Evolutionary conservation across 92 coral and sea anemone genomes (phyloP).

Genomic region (Heteractis magnifica): DNA sequence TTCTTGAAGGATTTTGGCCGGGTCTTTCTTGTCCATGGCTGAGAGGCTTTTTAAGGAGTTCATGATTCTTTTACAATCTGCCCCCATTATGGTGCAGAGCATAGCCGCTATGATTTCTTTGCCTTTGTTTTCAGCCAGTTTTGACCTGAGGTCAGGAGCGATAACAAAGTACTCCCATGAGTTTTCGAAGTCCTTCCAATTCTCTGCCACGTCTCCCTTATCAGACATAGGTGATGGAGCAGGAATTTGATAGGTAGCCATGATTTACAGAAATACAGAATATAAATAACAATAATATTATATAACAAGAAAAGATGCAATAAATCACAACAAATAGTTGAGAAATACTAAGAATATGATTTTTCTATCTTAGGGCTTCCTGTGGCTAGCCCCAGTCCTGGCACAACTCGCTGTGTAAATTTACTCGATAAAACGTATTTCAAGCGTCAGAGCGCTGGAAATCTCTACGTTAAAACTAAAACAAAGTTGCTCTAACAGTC

Average conservation of each 20-base stretch:
- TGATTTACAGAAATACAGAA: background rate
- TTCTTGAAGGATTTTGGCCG: constrained; percentile 30
- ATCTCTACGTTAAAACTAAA: background rate
- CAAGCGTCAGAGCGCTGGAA: background rate
- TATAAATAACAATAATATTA: background rate
- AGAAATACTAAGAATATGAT: background rate
- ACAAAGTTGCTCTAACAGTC: background rate
- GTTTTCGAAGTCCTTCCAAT: constrained; percentile 42
- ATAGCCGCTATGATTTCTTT: constrained; percentile 15
- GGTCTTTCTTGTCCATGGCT: constrained; percentile 41
- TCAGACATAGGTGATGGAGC: constrained; percentile 40
- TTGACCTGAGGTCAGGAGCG: constrained; percentile 33
- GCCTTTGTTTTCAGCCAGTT: constrained; percentile 17
- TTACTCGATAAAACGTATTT: background rate
- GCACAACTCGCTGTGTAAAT: background rate
- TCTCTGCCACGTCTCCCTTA: constrained; percentile 43
- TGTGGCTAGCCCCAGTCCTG: constrained; percentile 8
- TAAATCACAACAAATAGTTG: background rate
- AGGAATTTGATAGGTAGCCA: constrained; percentile 44
- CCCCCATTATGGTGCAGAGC: constrained; percentile 30
- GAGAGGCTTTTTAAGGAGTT: constrained; percentile 36
- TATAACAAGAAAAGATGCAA: background rate
- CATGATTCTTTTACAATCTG: constrained; percentile 33
- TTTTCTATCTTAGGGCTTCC: background rate
- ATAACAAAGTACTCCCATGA: constrained; percentile 41